Conservation (phyloP, 2,888 invertebrate genomes). For the Sphecodes monilicornis region DNA sequence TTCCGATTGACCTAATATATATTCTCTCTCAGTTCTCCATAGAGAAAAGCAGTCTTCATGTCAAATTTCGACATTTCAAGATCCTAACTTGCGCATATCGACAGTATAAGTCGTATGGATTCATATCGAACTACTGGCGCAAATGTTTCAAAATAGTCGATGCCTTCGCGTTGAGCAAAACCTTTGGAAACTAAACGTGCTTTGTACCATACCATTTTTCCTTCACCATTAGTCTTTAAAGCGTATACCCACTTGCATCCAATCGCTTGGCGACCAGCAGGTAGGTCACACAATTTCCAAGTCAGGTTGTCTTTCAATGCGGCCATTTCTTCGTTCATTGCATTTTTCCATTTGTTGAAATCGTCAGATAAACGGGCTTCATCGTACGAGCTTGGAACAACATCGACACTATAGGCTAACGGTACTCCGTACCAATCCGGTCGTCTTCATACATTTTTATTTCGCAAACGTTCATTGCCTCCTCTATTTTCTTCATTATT, state of each 20-base stretch:
- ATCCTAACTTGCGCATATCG: neutral
- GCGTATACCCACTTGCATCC: constrained; percentile 18
- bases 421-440: constrained; percentile 10
- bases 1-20: no score
- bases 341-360: neutral
- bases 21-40: constrained; percentile 14
- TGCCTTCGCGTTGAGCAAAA: constrained; percentile 19
- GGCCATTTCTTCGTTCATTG: neutral
- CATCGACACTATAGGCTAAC: constrained; percentile 1
- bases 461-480: no score
- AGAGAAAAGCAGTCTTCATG: constrained; percentile 26
- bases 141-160: no score
- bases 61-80: constrained; percentile 19
- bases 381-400: neutral
- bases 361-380: neutral
- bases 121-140: constrained; percentile 26
- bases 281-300: neutral
- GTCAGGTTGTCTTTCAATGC: neutral
- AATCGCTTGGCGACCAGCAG: neutral
- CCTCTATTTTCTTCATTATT: no score
- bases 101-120: neutral
- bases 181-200: constrained; percentile 17
- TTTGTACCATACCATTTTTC: constrained; percentile 17
- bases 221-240: constrained; percentile 8
- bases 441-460: no score